phyloP scores from a whole-genome alignment of 2,113 vertebrate genomes.

The Rhipidura dahli region DNA sequence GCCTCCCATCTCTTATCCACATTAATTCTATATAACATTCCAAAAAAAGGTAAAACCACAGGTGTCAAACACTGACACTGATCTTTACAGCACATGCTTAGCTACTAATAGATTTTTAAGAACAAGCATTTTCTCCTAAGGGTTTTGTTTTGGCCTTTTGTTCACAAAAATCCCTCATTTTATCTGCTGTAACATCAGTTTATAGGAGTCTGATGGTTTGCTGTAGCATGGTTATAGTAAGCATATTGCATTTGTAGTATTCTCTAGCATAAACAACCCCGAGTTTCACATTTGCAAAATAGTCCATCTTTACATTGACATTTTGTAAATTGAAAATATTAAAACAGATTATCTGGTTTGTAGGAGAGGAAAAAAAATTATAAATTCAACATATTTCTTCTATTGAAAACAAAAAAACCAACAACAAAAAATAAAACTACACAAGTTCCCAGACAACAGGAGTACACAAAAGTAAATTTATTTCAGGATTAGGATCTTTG shows the following conservation, averaged over 20 bases:
- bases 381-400: background rate
- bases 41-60: background rate
- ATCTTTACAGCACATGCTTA: background rate
- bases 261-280: background rate
- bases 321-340: background rate
- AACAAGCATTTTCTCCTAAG: background rate
- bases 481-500: background rate
- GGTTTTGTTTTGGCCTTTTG: background rate
- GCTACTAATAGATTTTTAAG: background rate
- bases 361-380: background rate
- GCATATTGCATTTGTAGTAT: background rate
- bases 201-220: background rate
- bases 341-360: background rate
- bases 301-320: background rate
- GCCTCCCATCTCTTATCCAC: background rate
- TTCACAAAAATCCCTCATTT: fast-evolving
- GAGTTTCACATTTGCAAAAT: background rate
- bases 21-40: background rate
- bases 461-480: background rate
- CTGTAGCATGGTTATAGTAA: background rate
- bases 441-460: background rate
- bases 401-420: background rate
- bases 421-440: background rate
- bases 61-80: background rate
- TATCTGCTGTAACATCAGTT: background rate